A percentile compares a stretch with the other conserved stretches of the same genome.
These are phyloP conservation scores for Phorcus lineatus DNA, from an alignment of 2,888 invertebrate genomes.

Conservation along the genomic window DNA sequence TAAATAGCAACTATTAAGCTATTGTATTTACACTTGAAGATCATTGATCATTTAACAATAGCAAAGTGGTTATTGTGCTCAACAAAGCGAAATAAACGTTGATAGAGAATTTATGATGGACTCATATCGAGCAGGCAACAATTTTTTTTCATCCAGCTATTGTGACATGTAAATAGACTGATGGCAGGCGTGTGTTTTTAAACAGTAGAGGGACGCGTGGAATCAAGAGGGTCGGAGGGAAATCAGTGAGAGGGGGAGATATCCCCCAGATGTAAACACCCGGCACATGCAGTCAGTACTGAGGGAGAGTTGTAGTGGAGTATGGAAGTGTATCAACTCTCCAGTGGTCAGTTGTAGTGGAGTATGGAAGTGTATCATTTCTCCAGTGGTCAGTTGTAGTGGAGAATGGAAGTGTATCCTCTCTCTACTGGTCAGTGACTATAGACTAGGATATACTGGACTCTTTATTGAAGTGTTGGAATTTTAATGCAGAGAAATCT, in stretches of 20 bases:
- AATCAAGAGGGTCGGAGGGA: neutral
- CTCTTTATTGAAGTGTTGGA: too few relatives aligned
- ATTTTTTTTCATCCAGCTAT: neutral
- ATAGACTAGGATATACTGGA: too few relatives aligned
- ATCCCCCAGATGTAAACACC: conserved; percentile 11
- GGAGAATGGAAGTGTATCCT: too few relatives aligned
- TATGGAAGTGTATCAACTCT: too few relatives aligned
- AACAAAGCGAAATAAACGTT: conserved; percentile 8
- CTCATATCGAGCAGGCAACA: neutral
- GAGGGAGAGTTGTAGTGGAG: too few relatives aligned
- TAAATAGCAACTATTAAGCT: too few relatives aligned
- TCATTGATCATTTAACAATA: neutral
- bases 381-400: too few relatives aligned
- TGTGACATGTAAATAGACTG: neutral
- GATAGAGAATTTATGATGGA: conserved; percentile 14
- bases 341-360: too few relatives aligned
- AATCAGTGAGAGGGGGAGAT: neutral
- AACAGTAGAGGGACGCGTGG: neutral
- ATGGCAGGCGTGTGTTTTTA: conserved; percentile 15
- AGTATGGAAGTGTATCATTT: too few relatives aligned
- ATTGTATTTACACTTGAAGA: too few relatives aligned
- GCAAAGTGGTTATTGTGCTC: conserved; percentile 11
- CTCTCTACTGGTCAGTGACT: too few relatives aligned
- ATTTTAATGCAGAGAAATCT: too few relatives aligned
- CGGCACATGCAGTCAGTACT: neutral